Base-by-base conservation (phyloP, 2,888 invertebrate genomes). In the Diabrotica balteata region DNA sequence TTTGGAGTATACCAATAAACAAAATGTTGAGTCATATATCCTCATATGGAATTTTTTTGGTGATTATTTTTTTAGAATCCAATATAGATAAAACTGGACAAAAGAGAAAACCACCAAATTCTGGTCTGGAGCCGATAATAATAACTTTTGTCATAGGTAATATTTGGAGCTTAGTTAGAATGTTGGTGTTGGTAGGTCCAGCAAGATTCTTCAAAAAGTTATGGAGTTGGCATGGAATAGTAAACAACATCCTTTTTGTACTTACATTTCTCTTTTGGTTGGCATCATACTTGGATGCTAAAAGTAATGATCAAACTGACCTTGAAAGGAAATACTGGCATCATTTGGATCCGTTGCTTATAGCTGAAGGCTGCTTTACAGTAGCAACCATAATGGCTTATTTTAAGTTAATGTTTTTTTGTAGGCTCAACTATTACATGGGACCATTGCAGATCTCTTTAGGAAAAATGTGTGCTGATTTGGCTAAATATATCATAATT, bases 1-100 rank as follows among this genome's bases (percentile, higher is more conserved):
- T 86, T 78, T 90, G 87, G 86, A 84, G 85, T 73, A 86, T 90
- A 75, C 92, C 92, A 44, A 85, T 91, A 72, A 91, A 91, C 81
- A 90, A 90, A 83, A 90, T 91, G 84, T 87, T 93, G 75, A 90
- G 89, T 61, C 90, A 89, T 77, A 85, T 88, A 7, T 87, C 90
- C 11, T 88, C 90, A 10, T 91, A 91, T 80, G 79, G 90, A 63
- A 83, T 90, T 69, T 93, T 92, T 83, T 86, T 92, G 59, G 78
- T 87, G 3, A 80, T 91, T 69, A 86, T 91, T 68, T 89, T 89
- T 79, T 75, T 87, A 58, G 86, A 89, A 76, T 89, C 89, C 44
- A 88, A 88, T 82, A 83, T 86, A 78, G 87, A 88, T 79, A 90
- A 89, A 80, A 84, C 77, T 45, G 79, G 82, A 32, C 88, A 88